Percentiles rank a stretch among this genome's conserved stretches.
Conservation (phyloP, 2,888 invertebrate genomes). For the Volucella zonaria region DNA sequence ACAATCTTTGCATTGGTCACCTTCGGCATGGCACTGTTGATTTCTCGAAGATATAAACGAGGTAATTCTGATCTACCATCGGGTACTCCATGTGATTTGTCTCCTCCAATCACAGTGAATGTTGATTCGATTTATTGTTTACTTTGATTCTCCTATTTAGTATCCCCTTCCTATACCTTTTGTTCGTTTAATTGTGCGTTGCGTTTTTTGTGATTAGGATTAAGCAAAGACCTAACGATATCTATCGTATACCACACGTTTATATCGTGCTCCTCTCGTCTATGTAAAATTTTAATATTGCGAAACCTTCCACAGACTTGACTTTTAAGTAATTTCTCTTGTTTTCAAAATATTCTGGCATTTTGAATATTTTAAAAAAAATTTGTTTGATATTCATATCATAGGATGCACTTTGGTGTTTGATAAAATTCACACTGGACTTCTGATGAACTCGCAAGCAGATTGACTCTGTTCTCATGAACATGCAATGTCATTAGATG, state of each 20-base stretch:
- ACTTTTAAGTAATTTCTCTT: constrained; percentile 59
- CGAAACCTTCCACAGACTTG: constrained; percentile 23
- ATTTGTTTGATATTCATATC: no score
- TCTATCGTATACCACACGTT: not conserved
- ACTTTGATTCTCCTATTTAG: not conserved
- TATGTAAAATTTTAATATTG: not conserved
- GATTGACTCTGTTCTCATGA: no score
- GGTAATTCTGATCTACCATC: constrained; percentile 83
- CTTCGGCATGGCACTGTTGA: constrained; percentile 82
- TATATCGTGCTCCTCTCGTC: not conserved
- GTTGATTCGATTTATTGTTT: constrained; percentile 52
- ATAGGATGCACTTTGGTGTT: no score
- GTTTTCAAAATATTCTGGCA: constrained; percentile 36
- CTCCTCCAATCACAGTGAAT: constrained; percentile 80
- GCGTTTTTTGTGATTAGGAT: constrained; percentile 1
- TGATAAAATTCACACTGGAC: no score
- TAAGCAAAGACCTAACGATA: not conserved
- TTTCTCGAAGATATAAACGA: constrained; percentile 84
- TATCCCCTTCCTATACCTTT: not conserved
- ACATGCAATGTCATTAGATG: no score
- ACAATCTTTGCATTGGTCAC: constrained; percentile 82
- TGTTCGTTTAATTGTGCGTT: not conserved
- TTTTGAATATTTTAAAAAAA: constrained; percentile 65
- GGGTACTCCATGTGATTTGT: constrained; percentile 81
- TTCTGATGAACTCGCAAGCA: no score